phyloP scores from a whole-genome alignment of 2,113 vertebrate species.

The Helogale parvula region DNA sequence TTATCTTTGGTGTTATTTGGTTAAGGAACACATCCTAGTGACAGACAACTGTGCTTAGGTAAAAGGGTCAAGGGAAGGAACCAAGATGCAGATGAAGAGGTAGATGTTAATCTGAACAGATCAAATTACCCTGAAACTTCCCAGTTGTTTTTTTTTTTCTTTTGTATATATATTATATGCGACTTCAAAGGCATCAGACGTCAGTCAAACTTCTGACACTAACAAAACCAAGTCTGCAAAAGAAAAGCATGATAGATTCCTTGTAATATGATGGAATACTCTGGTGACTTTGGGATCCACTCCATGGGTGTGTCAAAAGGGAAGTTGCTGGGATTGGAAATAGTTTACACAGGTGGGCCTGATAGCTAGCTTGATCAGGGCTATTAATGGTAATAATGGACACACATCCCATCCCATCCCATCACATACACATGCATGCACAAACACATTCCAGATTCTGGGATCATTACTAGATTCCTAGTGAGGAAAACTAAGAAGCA shows the following conservation, averaged over 20 bases:
- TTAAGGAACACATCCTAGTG: neutral
- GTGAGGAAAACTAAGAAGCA: neutral
- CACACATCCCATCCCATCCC: neutral
- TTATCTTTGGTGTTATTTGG: neutral
- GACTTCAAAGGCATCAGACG: neutral
- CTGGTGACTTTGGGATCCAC: neutral
- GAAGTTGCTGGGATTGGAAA: neutral
- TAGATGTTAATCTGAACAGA: neutral
- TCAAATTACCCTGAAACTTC: neutral
- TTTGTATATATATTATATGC: no score
- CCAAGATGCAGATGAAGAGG: neutral
- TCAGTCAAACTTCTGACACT: neutral
- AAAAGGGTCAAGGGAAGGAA: neutral
- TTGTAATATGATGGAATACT: neutral
- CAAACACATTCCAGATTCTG: neutral
- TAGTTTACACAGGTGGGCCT: fast-evolving
- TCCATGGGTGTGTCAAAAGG: neutral
- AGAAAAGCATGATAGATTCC: neutral
- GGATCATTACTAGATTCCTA: neutral
- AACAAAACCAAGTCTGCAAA: neutral
- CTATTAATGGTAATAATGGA: neutral
- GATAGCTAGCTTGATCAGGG: fast-evolving
- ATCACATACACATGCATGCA: no score
- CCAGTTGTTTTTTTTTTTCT: neutral
- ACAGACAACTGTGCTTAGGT: neutral